These are phyloP conservation scores for Mesoclemmys tuberculata DNA, from an alignment of 2,113 vertebrate species.

Conservation along the genomic window DNA sequence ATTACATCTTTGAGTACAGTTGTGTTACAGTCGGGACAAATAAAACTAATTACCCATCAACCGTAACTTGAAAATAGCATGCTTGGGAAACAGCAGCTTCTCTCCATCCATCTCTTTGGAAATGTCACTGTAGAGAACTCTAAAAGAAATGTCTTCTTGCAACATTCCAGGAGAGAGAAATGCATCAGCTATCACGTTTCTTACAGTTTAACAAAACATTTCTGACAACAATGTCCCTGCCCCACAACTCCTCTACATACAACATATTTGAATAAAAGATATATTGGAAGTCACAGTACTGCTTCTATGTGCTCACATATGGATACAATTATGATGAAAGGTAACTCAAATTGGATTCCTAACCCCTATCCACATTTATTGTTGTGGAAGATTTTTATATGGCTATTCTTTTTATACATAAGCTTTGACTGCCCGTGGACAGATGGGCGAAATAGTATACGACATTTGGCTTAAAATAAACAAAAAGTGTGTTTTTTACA, in stretches of 20 bases:
- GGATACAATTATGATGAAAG: not conserved
- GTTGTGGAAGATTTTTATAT: not conserved
- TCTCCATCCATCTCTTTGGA: not conserved
- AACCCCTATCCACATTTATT: not conserved
- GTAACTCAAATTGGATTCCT: not conserved
- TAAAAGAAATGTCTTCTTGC: not conserved
- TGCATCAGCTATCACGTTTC: not conserved
- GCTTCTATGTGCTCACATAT: not conserved
- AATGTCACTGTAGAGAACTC: not conserved
- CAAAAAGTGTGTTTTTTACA: not conserved
- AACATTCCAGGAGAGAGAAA: not conserved
- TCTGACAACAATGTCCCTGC: not conserved
- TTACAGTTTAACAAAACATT: not conserved
- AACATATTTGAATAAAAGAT: not conserved
- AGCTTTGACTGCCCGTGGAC: not conserved
- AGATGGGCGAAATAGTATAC: not conserved
- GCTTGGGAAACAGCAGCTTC: not conserved
- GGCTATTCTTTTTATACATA: not conserved
- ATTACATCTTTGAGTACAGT: not conserved
- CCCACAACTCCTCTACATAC: not conserved
- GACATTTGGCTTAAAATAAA: not conserved
- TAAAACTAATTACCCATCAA: conserved; percentile 3
- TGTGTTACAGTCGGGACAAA: not conserved
- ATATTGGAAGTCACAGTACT: not conserved
- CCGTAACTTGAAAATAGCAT: not conserved